Evolutionary conservation across 2,888 invertebrate genomes (phyloP).

Genomic region (Eurois occulta): DNA sequence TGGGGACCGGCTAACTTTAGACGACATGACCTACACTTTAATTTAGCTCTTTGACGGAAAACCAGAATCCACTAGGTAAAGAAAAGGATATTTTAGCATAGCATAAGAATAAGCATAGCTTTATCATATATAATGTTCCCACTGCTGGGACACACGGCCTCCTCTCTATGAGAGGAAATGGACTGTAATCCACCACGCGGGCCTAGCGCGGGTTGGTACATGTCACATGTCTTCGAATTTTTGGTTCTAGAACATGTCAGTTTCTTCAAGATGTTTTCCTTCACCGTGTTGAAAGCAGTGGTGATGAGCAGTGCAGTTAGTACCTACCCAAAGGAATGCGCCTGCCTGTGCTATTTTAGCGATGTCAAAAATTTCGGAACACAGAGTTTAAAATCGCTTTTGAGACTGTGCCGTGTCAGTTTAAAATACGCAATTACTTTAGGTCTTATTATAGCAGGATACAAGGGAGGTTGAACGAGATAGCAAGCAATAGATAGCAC

Average conservation of each 20-base stretch:
- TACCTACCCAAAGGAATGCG: too few species aligned
- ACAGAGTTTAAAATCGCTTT: not conserved
- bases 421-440: not conserved
- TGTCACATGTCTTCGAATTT: too few species aligned
- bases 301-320: too few species aligned
- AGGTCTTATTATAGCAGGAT: not conserved
- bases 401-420: not conserved
- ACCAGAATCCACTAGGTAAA: not conserved
- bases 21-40: conserved; percentile 49
- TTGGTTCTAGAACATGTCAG: too few species aligned
- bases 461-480: not conserved
- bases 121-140: too few species aligned
- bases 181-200: too few species aligned
- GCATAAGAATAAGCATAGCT: too few species aligned
- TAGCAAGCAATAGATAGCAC: not conserved
- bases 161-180: too few species aligned
- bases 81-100: not conserved
- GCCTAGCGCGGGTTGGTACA: too few species aligned
- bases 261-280: too few species aligned
- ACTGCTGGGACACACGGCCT: too few species aligned
- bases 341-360: not conserved
- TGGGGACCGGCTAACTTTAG: conserved; percentile 48
- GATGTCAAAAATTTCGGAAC: not conserved
- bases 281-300: too few species aligned
- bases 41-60: conserved; percentile 26